Base-by-base conservation (phyloP, 1,140 invertebrate genomes). In the Dolichoris vasculosae region DNA sequence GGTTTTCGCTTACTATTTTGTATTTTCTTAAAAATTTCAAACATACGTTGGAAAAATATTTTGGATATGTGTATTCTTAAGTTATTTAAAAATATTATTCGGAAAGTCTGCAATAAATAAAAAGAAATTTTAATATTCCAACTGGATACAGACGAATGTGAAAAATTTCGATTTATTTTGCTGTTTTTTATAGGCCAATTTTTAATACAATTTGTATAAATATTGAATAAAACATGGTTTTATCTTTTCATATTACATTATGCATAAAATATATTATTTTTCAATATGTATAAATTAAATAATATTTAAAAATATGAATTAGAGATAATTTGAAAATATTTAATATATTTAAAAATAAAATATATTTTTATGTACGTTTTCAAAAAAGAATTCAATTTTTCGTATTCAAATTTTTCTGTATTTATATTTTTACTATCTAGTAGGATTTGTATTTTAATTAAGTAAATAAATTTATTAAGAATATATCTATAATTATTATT, bases 1-100 rank as follows among this genome's bases (percentile, higher is more conserved):
- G 69, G 2, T 38, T 48, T 69, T 75, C 30, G 6, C 17, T 82
- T 48, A 40, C 32, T 76, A 30, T 82, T 82, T 83, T 83, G 55
- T 69, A 43, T 9, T n/a, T n/a, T 17, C 38, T 81, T 71, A 30
- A 40, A 67, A 7, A 71, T 13, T 43, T 67, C 26, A 59, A 48
- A 67, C 26, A 20, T 69, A 43, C 43, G 3, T 79, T 13, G 35
- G 35, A 38, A 38, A 80, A 43, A 51, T 48, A 43, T 43, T 75
- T 2, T 35, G 11, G 15, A 1, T 69, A 43, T 32, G 43, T 69
- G 26, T 30, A 17, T 55, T 48, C 38, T 69, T 69, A 69, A 30
- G 40, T 17, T 81, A 15, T 46, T 75, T 46, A 0, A 13, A 30
- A 38, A 46, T 75, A 48, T 46, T 75, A 46, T 46, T 30, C 6